Percentiles rank a stretch among this genome's conserved stretches.
Evolutionary conservation across 2,888 invertebrate species (phyloP).

Genomic region (Tetragnatha montana): DNA sequence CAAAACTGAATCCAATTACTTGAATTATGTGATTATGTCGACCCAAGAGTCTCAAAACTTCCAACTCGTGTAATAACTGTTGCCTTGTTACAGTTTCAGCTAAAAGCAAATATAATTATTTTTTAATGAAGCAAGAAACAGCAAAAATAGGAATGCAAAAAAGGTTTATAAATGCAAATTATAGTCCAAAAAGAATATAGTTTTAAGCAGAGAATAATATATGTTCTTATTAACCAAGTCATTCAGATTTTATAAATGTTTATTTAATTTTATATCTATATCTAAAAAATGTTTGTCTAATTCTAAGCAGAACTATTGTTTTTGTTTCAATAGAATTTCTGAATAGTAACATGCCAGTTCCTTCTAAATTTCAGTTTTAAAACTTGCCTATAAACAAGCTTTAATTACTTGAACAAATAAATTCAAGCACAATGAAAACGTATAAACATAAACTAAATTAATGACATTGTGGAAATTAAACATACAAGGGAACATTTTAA

Average conservation of each 20-base stretch:
- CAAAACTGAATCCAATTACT: constrained; percentile 49
- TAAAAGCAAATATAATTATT: constrained; percentile 7
- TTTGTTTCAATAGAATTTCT: too few relatives aligned
- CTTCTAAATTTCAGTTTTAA: too few relatives aligned
- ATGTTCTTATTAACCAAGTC: too few relatives aligned
- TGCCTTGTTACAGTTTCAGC: constrained; percentile 46
- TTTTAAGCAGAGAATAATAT: neutral
- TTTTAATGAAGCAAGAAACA: neutral
- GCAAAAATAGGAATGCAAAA: too few relatives aligned
- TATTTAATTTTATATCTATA: too few relatives aligned
- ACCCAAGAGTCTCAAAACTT: constrained; percentile 39
- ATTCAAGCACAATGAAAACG: neutral
- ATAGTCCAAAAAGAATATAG: neutral
- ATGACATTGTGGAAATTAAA: neutral
- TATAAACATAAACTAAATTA: neutral
- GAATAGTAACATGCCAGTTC: too few relatives aligned
- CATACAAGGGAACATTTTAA: constrained; percentile 51
- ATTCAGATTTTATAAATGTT: too few relatives aligned
- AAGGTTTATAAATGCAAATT: too few relatives aligned
- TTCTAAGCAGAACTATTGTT: too few relatives aligned
- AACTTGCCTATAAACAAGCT: too few relatives aligned
- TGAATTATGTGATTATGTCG: constrained; percentile 42
- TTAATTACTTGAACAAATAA: neutral
- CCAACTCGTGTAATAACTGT: constrained; percentile 51
- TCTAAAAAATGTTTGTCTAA: too few relatives aligned